A percentile compares a stretch with the other conserved stretches of the same genome.
Evolutionary conservation across 2,797 vertebrate genomes (phyloP).

Genomic region (Ispidina picta): DNA sequence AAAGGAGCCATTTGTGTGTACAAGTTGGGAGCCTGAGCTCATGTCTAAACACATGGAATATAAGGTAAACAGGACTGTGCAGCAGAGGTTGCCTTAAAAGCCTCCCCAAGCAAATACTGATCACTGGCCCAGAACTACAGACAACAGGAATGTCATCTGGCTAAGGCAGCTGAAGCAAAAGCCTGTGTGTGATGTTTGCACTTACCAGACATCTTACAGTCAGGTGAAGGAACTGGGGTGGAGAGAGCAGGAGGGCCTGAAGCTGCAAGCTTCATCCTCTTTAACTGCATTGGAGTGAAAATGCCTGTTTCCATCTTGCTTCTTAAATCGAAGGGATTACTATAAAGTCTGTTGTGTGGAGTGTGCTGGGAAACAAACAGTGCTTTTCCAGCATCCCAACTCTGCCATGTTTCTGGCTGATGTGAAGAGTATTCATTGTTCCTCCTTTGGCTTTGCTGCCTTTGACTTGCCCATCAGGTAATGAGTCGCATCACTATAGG

Average conservation of each 20-base stretch:
- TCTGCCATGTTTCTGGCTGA: neutral
- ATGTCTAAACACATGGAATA: neutral
- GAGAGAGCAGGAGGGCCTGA: neutral
- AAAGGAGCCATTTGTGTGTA: neutral
- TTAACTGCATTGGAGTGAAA: neutral
- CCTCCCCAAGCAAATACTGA: neutral
- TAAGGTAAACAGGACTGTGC: neutral
- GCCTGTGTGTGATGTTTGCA: neutral
- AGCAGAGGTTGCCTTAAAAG: neutral
- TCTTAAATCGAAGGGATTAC: neutral
- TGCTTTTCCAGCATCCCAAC: neutral
- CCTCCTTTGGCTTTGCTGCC: neutral
- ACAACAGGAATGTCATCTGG: neutral
- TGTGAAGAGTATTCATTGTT: neutral
- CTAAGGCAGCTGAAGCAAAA: neutral
- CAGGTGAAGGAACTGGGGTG: neutral
- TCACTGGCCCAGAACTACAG: neutral
- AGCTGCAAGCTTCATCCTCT: neutral
- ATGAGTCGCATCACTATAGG: neutral
- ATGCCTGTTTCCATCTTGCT: neutral
- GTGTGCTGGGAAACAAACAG: neutral
- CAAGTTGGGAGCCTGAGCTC: fast-evolving
- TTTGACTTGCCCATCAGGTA: neutral
- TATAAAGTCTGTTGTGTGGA: fast-evolving
- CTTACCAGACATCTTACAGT: neutral